Conservation (phyloP, 2,797 vertebrate species). For the Novumbra hubbsi region DNA sequence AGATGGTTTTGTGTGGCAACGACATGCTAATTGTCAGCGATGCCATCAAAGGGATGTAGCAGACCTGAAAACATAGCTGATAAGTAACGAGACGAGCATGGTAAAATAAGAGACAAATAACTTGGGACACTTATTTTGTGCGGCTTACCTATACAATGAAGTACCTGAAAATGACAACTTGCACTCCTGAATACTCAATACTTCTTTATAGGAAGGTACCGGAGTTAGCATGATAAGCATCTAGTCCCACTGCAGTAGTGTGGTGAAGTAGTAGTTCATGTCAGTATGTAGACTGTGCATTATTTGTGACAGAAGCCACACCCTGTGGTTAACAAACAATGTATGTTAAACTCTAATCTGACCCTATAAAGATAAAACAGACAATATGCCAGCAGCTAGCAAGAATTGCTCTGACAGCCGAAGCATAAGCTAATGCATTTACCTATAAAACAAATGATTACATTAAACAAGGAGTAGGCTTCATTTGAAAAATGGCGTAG, state of each 20-base stretch:
- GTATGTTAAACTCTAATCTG: no score
- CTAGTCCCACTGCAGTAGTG: background rate
- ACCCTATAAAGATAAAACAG: no score
- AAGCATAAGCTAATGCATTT: no score
- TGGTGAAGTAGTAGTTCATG: background rate
- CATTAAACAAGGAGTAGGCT: no score
- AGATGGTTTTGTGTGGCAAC: slow-evolving; percentile 82
- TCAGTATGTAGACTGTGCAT: background rate
- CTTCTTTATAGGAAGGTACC: background rate
- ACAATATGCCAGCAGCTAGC: no score
- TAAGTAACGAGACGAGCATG: slow-evolving; percentile 73
- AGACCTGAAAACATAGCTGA: slow-evolving; percentile 81
- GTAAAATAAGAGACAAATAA: slow-evolving; percentile 64
- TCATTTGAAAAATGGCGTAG: no score
- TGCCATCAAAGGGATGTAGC: slow-evolving; percentile 79
- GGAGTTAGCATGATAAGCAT: no score
- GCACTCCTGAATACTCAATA: background rate
- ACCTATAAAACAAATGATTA: no score
- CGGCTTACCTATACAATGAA: slow-evolving; percentile 63
- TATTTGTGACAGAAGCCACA: no score
- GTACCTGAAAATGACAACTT: slow-evolving; percentile 2
- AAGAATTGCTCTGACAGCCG: no score
- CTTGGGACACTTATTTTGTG: slow-evolving; percentile 65
- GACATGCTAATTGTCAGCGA: slow-evolving; percentile 85
- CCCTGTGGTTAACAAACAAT: no score